Evolutionary conservation across 2,888 invertebrate genomes (phyloP), one percentile per base, ranked within the genome.

Genomic region (Caenorhabditis sinica): DNA sequence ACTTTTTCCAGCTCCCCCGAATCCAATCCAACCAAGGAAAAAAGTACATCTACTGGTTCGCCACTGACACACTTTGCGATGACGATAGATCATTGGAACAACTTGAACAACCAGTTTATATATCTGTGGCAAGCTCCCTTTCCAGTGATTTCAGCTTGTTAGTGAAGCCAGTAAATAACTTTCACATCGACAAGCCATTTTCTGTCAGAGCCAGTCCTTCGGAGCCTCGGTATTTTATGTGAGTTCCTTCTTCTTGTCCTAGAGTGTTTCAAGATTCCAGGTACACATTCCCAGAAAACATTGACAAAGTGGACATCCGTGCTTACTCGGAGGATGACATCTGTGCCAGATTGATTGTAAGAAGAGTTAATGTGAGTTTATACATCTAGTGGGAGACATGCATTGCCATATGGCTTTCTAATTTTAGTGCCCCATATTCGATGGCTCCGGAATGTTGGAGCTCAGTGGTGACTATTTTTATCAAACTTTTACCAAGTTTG

Each of bases 401-500:
- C n/a, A n/a, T n/a, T n/a, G n/a, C n/a, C n/a, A n/a, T n/a, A n/a
- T n/a, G n/a, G n/a, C n/a, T n/a, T n/a, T n/a, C n/a, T n/a, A 11
- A 13, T 20, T 61, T 36, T 23, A 61, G 61, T 61, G 61, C 11
- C 61, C 61, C 1, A 4, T 61, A 25, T 65, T 65, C 65, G 65
- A 45, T 65, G 65, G 28, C 9, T 17, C 11, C 0, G 65, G 65
- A 65, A 20, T n/a, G 25, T 28, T 65, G 45, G 65, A 65, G 28
- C 25, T 28, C 25, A 65, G 45, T n/a, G 45, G 28, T 45, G 45
- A 17, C 20, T 45, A 45, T 23, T 65, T 28, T 15, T 65, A 45
- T 45, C 65, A 65, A n/a, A 45, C 65, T 8, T 65, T 65, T 45
- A 65, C 45, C 4, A 65, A 65, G 43, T 25, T 65, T 28, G 45